Evolutionary conservation across 1,140 invertebrate species (phyloP).

Genomic region (Conus betulinus): DNA sequence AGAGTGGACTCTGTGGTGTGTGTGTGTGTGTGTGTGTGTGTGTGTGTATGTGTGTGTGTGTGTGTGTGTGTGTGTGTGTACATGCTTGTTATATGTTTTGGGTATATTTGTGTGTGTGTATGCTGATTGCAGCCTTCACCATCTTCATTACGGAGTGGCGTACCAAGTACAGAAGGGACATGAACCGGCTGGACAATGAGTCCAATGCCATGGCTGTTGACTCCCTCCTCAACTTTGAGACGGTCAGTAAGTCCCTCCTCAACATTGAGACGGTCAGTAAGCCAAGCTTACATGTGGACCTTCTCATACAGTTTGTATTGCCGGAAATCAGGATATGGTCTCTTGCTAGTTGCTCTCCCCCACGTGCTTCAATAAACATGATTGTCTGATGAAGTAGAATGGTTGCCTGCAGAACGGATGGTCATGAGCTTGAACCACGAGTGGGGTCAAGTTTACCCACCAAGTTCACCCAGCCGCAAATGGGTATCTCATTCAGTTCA

Average conservation of each 20-base stretch:
- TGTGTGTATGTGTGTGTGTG: background rate
- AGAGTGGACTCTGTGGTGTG: background rate
- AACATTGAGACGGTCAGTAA: too few species aligned
- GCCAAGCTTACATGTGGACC: too few species aligned
- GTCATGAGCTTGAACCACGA: too few species aligned
- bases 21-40: slow-evolving; percentile 18
- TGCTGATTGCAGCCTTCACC: slow-evolving; percentile 83
- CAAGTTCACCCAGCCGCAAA: too few species aligned
- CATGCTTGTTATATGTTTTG: background rate
- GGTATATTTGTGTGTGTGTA: slow-evolving; percentile 4
- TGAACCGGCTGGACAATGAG: slow-evolving; percentile 95
- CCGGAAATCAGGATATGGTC: too few species aligned
- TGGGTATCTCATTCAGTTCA: too few species aligned
- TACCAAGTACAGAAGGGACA: slow-evolving; percentile 92
- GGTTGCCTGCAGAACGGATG: too few species aligned
- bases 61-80: background rate
- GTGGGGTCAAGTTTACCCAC: too few species aligned
- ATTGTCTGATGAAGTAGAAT: too few species aligned
- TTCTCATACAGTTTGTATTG: too few species aligned
- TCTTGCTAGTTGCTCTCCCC: too few species aligned
- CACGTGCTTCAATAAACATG: too few species aligned
- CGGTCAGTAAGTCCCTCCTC: slow-evolving; percentile 79
- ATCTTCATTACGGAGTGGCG: slow-evolving; percentile 95
- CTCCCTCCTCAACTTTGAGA: slow-evolving; percentile 98
- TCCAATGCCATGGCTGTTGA: slow-evolving; percentile 94